Percentiles rank a stretch among this genome's conserved stretches.
Evolutionary conservation across 2,113 vertebrate genomes (phyloP).

Genomic region (Empidonax traillii): DNA sequence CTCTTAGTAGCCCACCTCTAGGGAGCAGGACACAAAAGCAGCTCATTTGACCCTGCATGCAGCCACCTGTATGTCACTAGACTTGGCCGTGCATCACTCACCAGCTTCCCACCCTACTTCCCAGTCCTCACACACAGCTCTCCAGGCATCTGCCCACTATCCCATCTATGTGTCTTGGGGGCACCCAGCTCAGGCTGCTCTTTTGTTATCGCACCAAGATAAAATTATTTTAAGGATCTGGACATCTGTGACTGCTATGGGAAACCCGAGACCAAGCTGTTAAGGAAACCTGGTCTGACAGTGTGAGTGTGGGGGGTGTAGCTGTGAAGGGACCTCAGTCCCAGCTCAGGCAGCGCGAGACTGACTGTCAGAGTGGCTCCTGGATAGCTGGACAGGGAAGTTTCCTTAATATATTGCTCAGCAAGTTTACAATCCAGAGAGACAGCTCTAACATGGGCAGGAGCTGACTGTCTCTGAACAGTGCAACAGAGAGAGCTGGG

Average conservation of each 20-base stretch:
- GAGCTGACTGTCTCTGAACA: neutral
- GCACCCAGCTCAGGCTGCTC: neutral
- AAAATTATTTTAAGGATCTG: neutral
- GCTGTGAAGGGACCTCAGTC: neutral
- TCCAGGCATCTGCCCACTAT: neutral
- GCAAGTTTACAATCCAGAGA: rapidly evolving
- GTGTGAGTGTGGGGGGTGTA: neutral
- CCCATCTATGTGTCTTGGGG: too few relatives aligned
- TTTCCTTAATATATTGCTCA: neutral
- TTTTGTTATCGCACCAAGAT: neutral
- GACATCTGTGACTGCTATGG: neutral
- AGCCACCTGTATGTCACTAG: neutral
- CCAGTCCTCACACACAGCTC: neutral
- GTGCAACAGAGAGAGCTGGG: rapidly evolving
- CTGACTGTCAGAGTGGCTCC: neutral
- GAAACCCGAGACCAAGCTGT: neutral
- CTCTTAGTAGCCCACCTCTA: rapidly evolving
- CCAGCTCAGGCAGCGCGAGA: neutral
- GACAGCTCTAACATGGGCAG: rapidly evolving
- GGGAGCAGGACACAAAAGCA: rapidly evolving
- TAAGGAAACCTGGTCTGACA: neutral
- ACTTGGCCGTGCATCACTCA: neutral
- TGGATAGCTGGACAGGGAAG: neutral
- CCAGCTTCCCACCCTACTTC: rapidly evolving
- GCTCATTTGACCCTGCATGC: rapidly evolving